Evolutionary conservation across 2,888 invertebrate genomes (phyloP).

Genomic region (Lamellibrachia satsuma): DNA sequence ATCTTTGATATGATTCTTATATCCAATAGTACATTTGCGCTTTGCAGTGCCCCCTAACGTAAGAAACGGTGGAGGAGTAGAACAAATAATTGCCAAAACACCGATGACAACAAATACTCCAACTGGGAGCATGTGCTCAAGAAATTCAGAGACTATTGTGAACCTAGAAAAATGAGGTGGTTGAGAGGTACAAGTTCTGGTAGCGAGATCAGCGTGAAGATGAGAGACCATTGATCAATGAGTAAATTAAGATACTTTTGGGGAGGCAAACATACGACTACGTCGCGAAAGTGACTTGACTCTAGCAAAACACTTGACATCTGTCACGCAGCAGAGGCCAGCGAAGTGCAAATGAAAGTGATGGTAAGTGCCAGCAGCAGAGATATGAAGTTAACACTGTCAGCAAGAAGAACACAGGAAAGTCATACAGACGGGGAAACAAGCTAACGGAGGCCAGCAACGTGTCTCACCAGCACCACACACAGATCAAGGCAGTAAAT

Average conservation of each 20-base stretch:
- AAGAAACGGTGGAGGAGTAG: no score
- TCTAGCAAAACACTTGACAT: slow-evolving; percentile 23
- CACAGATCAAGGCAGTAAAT: background rate
- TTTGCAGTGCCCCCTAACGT: no score
- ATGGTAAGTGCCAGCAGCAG: background rate
- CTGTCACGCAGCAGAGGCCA: slow-evolving; percentile 14
- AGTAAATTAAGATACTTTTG: slow-evolving; percentile 17
- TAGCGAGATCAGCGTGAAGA: slow-evolving; percentile 18
- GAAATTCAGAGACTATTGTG: background rate
- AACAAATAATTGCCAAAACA: no score
- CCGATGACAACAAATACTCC: background rate
- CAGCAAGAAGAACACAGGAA: background rate
- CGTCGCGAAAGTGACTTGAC: slow-evolving; percentile 30
- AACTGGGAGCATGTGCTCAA: background rate
- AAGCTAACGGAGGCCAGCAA: background rate
- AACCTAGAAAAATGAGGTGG: slow-evolving; percentile 29
- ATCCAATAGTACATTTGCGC: no score
- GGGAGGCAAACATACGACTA: background rate
- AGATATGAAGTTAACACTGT: background rate
- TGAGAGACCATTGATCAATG: slow-evolving; percentile 28
- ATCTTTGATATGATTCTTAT: no score
- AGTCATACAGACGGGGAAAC: background rate
- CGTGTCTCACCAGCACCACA: background rate
- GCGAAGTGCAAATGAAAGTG: slow-evolving; percentile 20
- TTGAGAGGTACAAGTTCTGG: slow-evolving; percentile 27